Conservation (phyloP, 2,888 invertebrate genomes). For the Ptychoptera contaminata region DNA sequence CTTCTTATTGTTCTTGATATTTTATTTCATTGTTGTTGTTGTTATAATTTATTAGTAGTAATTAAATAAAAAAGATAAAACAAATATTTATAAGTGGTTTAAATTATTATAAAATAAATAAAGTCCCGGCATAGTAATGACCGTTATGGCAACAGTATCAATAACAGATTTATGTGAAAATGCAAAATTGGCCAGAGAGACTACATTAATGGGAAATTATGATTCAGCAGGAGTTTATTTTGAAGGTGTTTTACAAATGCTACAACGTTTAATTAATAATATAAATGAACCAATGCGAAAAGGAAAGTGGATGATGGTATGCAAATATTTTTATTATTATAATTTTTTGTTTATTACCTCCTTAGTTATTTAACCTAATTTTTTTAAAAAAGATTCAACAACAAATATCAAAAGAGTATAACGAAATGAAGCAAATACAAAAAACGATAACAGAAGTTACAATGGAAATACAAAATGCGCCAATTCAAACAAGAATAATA, state of each 20-base stretch:
- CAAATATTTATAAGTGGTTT: too few species aligned
- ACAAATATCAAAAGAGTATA: constrained; percentile 77
- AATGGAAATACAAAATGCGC: constrained; percentile 28
- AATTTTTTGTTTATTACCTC: neutral
- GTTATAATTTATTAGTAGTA: neutral
- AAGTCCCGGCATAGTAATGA: constrained; percentile 34
- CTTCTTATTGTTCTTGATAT: neutral
- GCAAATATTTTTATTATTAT: constrained; percentile 11
- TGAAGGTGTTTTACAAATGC: constrained; percentile 82
- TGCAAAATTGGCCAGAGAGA: constrained; percentile 86
- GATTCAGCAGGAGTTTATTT: constrained; percentile 89
- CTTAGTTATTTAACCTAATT: neutral
- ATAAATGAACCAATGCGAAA: constrained; percentile 68
- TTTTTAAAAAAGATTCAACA: constrained; percentile 53
- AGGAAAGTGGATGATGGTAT: constrained; percentile 80
- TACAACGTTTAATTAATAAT: constrained; percentile 65
- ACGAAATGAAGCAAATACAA: constrained; percentile 63
- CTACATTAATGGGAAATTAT: constrained; percentile 89
- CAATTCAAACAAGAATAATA: constrained; percentile 20
- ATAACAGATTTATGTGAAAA: constrained; percentile 88
- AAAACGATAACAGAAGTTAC: constrained; percentile 29
- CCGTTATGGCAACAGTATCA: constrained; percentile 69
- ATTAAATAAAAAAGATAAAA: too few species aligned
- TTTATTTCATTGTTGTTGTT: neutral
- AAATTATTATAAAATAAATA: neutral